Evolutionary conservation across 2,797 vertebrate genomes (phyloP), one percentile per base, ranked within the genome.

Genomic region (Enoplosus armatus): DNA sequence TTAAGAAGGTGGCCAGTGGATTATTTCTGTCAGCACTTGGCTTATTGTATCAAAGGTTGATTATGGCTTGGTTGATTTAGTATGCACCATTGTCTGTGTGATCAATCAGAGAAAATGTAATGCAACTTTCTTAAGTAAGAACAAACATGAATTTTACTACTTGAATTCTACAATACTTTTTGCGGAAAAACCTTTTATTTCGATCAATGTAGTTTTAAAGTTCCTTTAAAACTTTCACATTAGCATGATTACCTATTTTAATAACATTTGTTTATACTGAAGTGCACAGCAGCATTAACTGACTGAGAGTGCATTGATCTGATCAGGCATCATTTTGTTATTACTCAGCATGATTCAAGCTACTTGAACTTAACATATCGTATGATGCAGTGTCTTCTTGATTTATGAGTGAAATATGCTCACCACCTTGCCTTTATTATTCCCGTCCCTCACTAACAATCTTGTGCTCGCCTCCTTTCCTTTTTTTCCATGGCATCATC

Each of bases 11-110:
- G 93, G 91, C 83, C 90, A 90, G 90, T 93, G 93, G 94, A 93
- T 94, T 94, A 94, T 92, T 90, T 91, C 90, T 91, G 92, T 94
- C 90, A 91, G 90, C 90, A 68, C 84, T 6, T 20, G 87, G 89
- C 90, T 94, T 90, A 91, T 92, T 90, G 88, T 92, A 93, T 93
- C 90, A 93, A 92, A 90, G 89, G 90, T 90, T 94, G 85, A 93
- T 93, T 86, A 93, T 89, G 86, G 79, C 82, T 77, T 27, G 64
- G 62, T 60, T 91, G 89, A 92, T 91, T 90, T 84, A 86, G 75
- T 55, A 72, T 76, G 66, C 59, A 74, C 48, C 58, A 43, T 70
- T 70, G 77, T 88, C 68, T 75, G 31, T 60, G 79, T 47, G 60
- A 85, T 80, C 48, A 73, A 64, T 84, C 62, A 75, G 55, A 76